Evolutionary conservation across 2,113 vertebrate species (phyloP).

Genomic region (Scomber japonicus): DNA sequence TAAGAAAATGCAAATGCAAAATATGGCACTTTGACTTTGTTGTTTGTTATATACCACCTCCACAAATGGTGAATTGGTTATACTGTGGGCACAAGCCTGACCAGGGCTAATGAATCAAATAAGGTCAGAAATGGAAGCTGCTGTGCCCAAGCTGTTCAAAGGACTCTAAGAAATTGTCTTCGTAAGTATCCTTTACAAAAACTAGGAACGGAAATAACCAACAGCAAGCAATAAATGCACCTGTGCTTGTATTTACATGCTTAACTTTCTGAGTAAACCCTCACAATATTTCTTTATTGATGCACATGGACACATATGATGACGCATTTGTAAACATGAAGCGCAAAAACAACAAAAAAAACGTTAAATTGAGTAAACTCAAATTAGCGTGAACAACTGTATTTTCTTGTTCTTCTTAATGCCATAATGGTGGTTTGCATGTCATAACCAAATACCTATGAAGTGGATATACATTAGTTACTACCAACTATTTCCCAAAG

Average conservation of each 20-base stretch:
- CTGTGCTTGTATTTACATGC: conserved; percentile 50
- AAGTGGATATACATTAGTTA: neutral
- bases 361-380: conserved; percentile 2
- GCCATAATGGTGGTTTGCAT: conserved; percentile 33
- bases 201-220: conserved; percentile 65
- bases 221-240: conserved; percentile 54
- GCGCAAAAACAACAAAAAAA: neutral
- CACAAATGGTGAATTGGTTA: conserved; percentile 95
- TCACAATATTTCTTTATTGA: conserved; percentile 25
- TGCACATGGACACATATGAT: conserved; percentile 49
- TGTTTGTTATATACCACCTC: conserved; percentile 95
- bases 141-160: conserved; percentile 95
- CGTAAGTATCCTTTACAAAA: conserved; percentile 95
- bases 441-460: neutral
- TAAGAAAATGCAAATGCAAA: conserved; percentile 83
- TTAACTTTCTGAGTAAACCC: conserved; percentile 32
- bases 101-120: conserved; percentile 95
- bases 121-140: conserved; percentile 90
- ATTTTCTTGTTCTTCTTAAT: conserved; percentile 26
- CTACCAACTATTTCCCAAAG: conserved; percentile 32
- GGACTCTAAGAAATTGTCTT: conserved; percentile 91
- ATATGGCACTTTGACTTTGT: conserved; percentile 96
- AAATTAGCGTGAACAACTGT: conserved; percentile 38
- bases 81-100: conserved; percentile 96
- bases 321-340: conserved; percentile 17